These are phyloP conservation scores for Oceanites oceanicus DNA, from an alignment of 2,113 vertebrate species.

Conservation along the genomic window DNA sequence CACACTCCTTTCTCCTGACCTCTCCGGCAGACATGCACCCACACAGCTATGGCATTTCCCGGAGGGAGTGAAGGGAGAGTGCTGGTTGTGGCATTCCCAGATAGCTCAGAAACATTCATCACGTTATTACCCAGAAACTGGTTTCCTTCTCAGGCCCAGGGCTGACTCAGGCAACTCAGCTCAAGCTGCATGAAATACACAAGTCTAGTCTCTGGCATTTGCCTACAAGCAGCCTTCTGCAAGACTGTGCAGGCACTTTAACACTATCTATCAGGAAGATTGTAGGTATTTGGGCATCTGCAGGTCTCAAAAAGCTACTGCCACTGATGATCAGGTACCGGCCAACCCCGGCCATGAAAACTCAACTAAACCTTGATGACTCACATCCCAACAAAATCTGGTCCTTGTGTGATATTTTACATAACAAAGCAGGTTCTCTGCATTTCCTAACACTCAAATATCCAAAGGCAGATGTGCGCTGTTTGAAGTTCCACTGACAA, in stretches of 20 bases:
- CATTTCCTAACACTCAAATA: neutral
- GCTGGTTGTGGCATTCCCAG: neutral
- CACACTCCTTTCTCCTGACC: neutral
- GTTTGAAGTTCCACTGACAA: neutral
- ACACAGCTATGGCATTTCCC: accelerated
- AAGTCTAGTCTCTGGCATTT: accelerated
- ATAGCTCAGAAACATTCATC: neutral
- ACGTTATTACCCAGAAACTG: neutral
- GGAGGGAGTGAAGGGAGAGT: neutral
- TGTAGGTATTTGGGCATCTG: neutral
- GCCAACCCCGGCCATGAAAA: neutral
- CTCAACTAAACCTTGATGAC: neutral
- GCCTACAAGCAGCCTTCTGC: neutral
- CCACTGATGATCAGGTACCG: neutral
- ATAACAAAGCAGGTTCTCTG: neutral
- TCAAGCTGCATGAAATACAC: neutral
- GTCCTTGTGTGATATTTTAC: neutral
- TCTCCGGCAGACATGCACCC: neutral
- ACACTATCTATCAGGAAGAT: neutral
- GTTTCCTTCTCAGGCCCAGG: neutral
- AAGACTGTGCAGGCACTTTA: neutral
- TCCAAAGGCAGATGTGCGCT: neutral
- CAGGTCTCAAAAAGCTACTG: neutral
- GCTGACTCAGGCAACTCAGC: neutral
- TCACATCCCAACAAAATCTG: neutral